Base-by-base conservation (phyloP, 2,797 vertebrate genomes). In the Bradypus variegatus region DNA sequence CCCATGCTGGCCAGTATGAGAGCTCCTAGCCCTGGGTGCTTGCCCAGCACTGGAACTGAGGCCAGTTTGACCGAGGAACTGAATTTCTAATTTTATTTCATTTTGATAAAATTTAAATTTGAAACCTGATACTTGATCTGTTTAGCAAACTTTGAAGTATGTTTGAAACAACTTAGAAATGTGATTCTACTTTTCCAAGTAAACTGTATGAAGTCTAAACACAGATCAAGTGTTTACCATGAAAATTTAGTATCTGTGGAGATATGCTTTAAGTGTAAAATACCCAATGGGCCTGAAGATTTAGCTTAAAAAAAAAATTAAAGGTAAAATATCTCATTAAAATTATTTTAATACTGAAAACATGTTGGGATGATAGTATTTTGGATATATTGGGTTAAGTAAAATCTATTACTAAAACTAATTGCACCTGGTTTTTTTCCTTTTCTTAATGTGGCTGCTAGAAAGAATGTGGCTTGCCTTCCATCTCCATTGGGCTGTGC, bases 1-100 rank as follows among this genome's bases (percentile, higher is more conserved):
- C 31, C 13, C 38, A 45, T 14, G n/a, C 60, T 53, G 16, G 16
- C 7, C 8, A 3, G 2, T 38, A 16, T 0, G 4, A 12, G 50
- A 12, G 50, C 15, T 53, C 15, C 50, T 53, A 53, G 50, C 50
- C 50, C 50, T 9, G 8, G 50, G 50, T 53, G 36, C 41, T 45
- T 73, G 3, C 41, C 12, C 19, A 31, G 41, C 33, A 1, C 25
- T 62, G 18, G 60, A 23, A 41, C 4, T 4, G 2, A 38, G 60
- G 23, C 2, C 1, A 2, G 11, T 38, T 27, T 29, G 62, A 76
- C 25, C 4, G 19, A 50, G 38, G 15, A 36, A 64, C 36, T 13
- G 33, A 10, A 50, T 45, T 55, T 78, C 53, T 62, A 82, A 45
- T 50, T 16, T 38, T 38, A 23, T 33, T 41, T n/a, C n/a, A 9